These are phyloP conservation scores for Pelodiscus sinensis DNA, from an alignment of 2,113 vertebrate genomes.

Conservation along the genomic window DNA sequence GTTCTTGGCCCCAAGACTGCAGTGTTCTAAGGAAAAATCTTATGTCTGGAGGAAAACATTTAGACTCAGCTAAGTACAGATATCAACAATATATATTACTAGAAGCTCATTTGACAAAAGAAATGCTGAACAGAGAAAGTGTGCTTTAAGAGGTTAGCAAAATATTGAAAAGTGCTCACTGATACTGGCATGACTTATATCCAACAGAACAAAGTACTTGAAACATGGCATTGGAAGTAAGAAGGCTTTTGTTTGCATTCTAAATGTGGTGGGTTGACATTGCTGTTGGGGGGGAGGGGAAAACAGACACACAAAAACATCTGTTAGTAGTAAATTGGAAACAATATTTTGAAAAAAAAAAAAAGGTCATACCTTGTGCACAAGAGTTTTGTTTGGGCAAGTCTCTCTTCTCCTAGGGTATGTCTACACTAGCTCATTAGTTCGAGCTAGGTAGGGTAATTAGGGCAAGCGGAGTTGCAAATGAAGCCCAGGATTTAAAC, in stretches of 20 bases:
- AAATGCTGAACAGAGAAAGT: neutral
- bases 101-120: neutral
- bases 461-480: too few relatives aligned
- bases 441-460: too few relatives aligned
- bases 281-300: neutral
- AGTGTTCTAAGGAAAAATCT: neutral
- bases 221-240: neutral
- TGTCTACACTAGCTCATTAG: too few relatives aligned
- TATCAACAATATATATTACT: neutral
- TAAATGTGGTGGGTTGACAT: neutral
- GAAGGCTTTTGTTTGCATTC: neutral
- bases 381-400: neutral
- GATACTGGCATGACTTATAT: accelerated
- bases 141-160: neutral
- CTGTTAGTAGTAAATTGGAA: neutral
- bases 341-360: accelerated
- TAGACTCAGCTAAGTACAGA: neutral
- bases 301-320: neutral
- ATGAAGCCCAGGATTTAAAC: too few relatives aligned
- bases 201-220: neutral
- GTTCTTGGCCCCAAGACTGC: neutral
- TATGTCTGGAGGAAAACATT: neutral
- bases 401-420: neutral
- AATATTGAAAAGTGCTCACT: accelerated
- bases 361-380: too few relatives aligned